Percentiles rank a stretch among this genome's conserved stretches.
These are phyloP conservation scores for Phaethornis superciliosus DNA, from an alignment of 2,113 vertebrate genomes.

Conservation along the genomic window DNA sequence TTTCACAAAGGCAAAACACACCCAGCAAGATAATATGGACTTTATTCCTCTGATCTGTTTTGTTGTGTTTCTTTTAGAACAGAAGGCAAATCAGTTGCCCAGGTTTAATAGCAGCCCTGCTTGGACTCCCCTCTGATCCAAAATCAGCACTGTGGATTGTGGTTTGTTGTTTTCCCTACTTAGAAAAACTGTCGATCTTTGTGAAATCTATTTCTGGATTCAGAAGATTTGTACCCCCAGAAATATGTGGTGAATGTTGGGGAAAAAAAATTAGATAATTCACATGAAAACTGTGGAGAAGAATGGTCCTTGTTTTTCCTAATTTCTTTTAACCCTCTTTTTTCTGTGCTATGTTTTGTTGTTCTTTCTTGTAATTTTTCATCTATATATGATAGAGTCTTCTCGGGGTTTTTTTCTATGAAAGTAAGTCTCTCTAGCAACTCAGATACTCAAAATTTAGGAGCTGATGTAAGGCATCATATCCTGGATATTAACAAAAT, in stretches of 20 bases:
- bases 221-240: neutral
- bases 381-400: neutral
- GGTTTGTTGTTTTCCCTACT: neutral
- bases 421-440: neutral
- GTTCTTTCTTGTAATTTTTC: neutral
- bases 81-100: slow-evolving; percentile 36
- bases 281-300: neutral
- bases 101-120: neutral
- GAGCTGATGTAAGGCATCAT: neutral
- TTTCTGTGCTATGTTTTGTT: neutral
- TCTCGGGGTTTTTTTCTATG: neutral
- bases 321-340: neutral
- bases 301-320: neutral
- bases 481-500: neutral
- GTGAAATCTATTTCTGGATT: neutral
- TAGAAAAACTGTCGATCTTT: neutral
- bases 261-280: neutral
- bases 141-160: neutral
- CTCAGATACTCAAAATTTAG: neutral
- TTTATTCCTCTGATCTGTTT: neutral
- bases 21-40: neutral
- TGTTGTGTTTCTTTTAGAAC: neutral
- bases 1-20: neutral
- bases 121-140: neutral
- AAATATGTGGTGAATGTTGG: neutral